These are phyloP conservation scores for Parus major DNA, from an alignment of 2,113 vertebrate genomes.

Conservation along the genomic window DNA sequence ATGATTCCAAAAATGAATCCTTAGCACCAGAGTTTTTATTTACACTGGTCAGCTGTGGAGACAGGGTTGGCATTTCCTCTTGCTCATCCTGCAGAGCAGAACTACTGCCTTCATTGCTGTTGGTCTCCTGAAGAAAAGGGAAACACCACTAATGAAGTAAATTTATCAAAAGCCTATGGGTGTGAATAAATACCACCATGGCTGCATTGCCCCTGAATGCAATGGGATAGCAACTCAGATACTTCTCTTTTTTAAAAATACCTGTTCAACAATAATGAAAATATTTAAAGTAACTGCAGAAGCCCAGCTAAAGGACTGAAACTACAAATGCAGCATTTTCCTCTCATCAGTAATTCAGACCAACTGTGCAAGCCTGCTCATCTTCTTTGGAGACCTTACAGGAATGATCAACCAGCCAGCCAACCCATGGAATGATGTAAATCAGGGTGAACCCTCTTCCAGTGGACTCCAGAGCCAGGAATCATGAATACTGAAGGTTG, in stretches of 20 bases:
- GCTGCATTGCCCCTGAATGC: neutral
- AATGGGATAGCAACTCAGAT: neutral
- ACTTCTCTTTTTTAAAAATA: neutral
- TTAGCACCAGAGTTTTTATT: neutral
- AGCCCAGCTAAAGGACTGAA: neutral
- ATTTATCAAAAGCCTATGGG: neutral
- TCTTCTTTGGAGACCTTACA: neutral
- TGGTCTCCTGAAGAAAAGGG: conserved; percentile 53
- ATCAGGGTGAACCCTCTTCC: neutral
- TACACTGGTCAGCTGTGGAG: conserved; percentile 36
- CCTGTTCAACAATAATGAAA: neutral
- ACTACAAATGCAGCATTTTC: neutral
- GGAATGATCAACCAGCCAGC: neutral
- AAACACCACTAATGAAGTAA: neutral
- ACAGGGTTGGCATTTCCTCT: conserved; percentile 70
- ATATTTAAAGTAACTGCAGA: neutral
- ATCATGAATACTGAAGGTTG: neutral
- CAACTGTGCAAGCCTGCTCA: neutral
- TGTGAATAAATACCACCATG: neutral
- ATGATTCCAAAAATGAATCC: conserved; percentile 33
- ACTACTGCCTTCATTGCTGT: neutral
- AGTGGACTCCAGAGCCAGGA: neutral
- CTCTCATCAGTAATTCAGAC: neutral
- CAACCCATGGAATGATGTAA: neutral
- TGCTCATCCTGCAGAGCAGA: neutral